These are phyloP conservation scores for Lissonota sp. DNA, from an alignment of 2,888 invertebrate species.

Conservation along the genomic window DNA sequence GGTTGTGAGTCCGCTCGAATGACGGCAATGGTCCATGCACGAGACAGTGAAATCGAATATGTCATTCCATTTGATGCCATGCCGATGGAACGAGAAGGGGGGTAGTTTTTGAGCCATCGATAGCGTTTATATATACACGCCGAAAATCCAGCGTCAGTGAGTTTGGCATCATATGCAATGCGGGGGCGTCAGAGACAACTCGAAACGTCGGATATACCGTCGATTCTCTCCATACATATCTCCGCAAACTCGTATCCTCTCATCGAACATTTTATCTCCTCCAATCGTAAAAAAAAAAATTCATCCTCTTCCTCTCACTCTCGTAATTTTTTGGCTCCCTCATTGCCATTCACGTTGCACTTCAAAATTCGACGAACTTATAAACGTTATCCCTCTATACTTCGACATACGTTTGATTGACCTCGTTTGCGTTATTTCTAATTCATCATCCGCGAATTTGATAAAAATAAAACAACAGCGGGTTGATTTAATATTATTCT, in stretches of 20 bases:
- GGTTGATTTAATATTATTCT: no score
- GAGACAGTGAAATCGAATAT: constrained; percentile 66
- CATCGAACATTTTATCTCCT: constrained; percentile 6
- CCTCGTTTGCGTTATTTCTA: no score
- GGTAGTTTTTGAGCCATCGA: constrained; percentile 35
- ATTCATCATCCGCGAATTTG: no score
- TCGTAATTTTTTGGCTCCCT: no score
- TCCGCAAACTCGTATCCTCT: constrained; percentile 4
- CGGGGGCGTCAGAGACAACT: not conserved
- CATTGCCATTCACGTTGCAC: no score
- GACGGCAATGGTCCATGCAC: constrained; percentile 47
- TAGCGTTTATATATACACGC: constrained; percentile 27
- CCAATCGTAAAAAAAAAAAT: not conserved
- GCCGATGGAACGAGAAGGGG: constrained; percentile 34
- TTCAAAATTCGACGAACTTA: no score
- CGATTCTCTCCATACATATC: not conserved
- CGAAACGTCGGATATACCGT: constrained; percentile 31
- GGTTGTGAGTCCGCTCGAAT: not conserved
- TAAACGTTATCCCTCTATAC: no score
- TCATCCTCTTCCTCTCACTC: no score
- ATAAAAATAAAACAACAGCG: no score
- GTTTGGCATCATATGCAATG: not conserved
- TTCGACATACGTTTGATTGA: no score
- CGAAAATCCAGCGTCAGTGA: constrained; percentile 23
- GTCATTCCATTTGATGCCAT: constrained; percentile 64